Evolutionary conservation across 2,888 invertebrate species (phyloP).

Genomic region (Peribatodes rhomboidaria): DNA sequence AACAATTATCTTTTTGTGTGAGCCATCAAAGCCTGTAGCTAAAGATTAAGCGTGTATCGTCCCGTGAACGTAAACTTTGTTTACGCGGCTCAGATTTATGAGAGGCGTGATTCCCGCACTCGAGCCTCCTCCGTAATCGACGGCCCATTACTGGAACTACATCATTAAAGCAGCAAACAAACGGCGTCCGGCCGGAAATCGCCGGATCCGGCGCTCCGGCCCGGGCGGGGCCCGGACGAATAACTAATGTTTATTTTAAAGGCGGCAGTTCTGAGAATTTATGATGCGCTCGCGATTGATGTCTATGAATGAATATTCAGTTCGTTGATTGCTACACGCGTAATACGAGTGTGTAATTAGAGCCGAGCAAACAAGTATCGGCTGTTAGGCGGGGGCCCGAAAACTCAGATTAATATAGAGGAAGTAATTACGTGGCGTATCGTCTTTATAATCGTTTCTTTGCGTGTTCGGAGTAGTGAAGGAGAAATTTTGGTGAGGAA

Average conservation of each 20-base stretch:
- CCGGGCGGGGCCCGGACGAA: slow-evolving; percentile 17
- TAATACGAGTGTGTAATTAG: neutral
- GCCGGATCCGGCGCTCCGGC: slow-evolving; percentile 25
- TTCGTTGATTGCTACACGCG: neutral
- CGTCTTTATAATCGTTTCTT: neutral
- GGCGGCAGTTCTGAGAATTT: slow-evolving; percentile 6
- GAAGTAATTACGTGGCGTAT: neutral
- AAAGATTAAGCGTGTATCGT: slow-evolving; percentile 9
- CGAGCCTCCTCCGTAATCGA: slow-evolving; percentile 23
- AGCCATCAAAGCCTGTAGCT: slow-evolving; percentile 6
- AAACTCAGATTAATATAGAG: neutral
- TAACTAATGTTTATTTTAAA: slow-evolving; percentile 23
- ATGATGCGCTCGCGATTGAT: slow-evolving; percentile 10
- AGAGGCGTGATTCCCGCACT: slow-evolving; percentile 21
- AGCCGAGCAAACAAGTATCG: neutral
- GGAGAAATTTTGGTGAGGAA: too few species aligned
- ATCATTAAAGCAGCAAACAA: slow-evolving; percentile 35
- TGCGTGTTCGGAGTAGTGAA: neutral
- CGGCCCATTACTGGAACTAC: slow-evolving; percentile 31
- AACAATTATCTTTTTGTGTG: neutral
- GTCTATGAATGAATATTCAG: neutral
- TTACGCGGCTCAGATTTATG: slow-evolving; percentile 21
- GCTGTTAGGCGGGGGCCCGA: too few species aligned
- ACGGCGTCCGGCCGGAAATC: slow-evolving; percentile 37
- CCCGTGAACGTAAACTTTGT: slow-evolving; percentile 20